Evolutionary conservation across 2,888 invertebrate genomes (phyloP).

Genomic region (Heliconius aoede): DNA sequence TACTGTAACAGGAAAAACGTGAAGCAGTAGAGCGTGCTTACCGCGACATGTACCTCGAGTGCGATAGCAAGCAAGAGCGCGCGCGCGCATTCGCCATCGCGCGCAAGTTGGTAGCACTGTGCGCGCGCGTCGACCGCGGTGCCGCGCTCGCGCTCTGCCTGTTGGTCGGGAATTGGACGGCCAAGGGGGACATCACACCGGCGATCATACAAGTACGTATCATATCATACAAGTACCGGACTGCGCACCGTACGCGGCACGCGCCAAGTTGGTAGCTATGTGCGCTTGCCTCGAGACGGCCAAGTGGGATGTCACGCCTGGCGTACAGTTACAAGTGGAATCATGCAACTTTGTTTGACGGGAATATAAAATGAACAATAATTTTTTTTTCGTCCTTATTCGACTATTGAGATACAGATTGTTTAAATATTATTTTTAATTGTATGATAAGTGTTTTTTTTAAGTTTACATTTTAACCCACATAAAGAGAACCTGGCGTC

Average conservation of each 20-base stretch:
- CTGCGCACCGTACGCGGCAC: constrained; percentile 75
- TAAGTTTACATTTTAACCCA: too few relatives aligned
- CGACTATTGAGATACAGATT: too few relatives aligned
- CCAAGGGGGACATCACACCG: constrained; percentile 72
- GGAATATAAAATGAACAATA: too few relatives aligned
- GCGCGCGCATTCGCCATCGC: constrained; percentile 73
- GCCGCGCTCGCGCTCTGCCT: constrained; percentile 74
- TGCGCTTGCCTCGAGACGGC: constrained; percentile 65
- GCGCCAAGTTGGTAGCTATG: constrained; percentile 61
- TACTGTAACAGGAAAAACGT: constrained; percentile 77
- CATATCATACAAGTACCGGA: constrained; percentile 74
- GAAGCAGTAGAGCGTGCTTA: constrained; percentile 91
- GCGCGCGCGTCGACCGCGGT: constrained; percentile 67
- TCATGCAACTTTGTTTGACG: too few relatives aligned
- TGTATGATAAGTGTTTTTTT: too few relatives aligned
- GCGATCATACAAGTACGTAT: constrained; percentile 73
- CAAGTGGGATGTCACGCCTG: constrained; percentile 71
- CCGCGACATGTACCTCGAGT: constrained; percentile 86
- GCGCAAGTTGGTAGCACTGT: constrained; percentile 61
- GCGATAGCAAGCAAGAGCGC: constrained; percentile 76
- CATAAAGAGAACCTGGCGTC: too few relatives aligned
- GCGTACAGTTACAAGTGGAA: constrained; percentile 50
- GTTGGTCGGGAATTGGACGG: constrained; percentile 73
- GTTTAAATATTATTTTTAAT: too few relatives aligned
- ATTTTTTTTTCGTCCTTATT: too few relatives aligned